Evolutionary conservation across 2,888 invertebrate species (phyloP), one percentile per base, ranked within the genome.

Genomic region (Caenorhabditis japonica): DNA sequence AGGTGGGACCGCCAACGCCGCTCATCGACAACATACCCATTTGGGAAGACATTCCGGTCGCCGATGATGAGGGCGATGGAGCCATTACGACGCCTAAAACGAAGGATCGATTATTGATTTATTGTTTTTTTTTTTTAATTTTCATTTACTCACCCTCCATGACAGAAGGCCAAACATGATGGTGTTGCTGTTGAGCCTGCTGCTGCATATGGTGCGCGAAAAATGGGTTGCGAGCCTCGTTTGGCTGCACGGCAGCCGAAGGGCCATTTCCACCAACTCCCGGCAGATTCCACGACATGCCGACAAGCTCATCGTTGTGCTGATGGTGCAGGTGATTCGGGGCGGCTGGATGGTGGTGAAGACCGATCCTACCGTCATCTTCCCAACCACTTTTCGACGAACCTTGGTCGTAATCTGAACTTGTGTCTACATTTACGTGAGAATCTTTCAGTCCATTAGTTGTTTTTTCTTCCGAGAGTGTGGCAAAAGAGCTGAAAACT

Each of bases 131-230:
- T n/a, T 25, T 43, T 43, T 43, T 25, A 23, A 43, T 1, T 8
- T 43, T 7, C 8, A 33, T 39, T n/a, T 5, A 39, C 15, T 39
- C 39, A 62, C 62, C 62, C 41, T 64, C 64, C 39, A 64, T 64
- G 13, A 33, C 47, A 23, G 38, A 19, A 13, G 38, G 8, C 64
- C 64, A 64, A 43, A 34, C 52, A 30, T 44, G 43, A 30, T 47
- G 47, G 1, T 51, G 55, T 10, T 64, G 62, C 13, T 64, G 64
- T 25, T 66, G 58, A 5, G 33, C 34, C n/a, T 61, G 61, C 25
- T 72, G 72, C 13, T 72, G 72, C 74, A 74, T 74, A 53, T 74
- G 74, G 17, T 69, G 69, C 4, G 74, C 74, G 25, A 74, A 74
- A 59, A 74, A 74, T 30, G 74, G 74, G 46, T 74, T 69, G 41